Conservation (phyloP, 2,113 vertebrate species). For the Psilopogon haemacephalus region DNA sequence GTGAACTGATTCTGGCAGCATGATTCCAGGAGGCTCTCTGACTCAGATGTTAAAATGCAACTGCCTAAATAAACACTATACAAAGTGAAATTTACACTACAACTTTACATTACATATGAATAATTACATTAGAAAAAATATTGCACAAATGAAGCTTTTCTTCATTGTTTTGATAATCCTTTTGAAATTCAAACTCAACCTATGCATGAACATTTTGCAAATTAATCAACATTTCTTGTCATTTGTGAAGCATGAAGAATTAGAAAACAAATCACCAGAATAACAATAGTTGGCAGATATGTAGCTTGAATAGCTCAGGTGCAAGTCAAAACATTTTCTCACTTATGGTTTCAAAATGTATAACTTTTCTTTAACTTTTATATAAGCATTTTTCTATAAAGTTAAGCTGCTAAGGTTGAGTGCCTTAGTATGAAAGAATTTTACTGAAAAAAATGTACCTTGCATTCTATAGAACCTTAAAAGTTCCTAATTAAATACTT, state of each 20-base stretch:
- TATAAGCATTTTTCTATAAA: not conserved
- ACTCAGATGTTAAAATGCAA: not conserved
- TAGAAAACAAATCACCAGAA: slow-evolving; percentile 9
- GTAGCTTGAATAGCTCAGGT: not conserved
- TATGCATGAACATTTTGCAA: not conserved
- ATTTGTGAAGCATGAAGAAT: slow-evolving; percentile 21
- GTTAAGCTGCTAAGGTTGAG: not conserved
- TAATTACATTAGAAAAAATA: slow-evolving; percentile 15
- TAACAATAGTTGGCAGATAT: not conserved
- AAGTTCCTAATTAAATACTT: not conserved
- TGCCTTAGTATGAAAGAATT: not conserved
- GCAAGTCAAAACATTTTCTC: not conserved
- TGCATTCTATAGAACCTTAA: not conserved
- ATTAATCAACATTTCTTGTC: not conserved
- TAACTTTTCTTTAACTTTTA: not conserved
- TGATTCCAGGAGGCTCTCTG: not conserved
- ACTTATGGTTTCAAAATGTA: not conserved
- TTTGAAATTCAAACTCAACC: not conserved
- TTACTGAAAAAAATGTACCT: not conserved
- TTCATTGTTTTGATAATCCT: not conserved
- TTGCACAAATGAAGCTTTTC: not conserved
- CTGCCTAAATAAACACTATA: not conserved
- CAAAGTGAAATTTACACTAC: not conserved
- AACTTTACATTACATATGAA: not conserved
- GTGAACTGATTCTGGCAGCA: not conserved